Evolutionary conservation across 2,888 invertebrate genomes (phyloP).

Genomic region (Rambutsinella grinnellia): DNA sequence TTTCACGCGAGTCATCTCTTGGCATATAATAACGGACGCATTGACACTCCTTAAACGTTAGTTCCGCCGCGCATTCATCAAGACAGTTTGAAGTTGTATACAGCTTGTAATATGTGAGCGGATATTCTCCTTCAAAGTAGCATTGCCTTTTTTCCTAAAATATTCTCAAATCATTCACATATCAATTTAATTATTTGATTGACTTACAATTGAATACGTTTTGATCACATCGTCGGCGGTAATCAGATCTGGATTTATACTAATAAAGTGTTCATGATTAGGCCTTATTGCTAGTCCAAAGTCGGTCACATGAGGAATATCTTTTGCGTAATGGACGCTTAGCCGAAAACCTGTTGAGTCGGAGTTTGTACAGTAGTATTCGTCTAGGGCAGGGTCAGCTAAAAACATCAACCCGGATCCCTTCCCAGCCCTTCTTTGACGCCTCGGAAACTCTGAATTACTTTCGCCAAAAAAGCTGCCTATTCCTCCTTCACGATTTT

Average conservation of each 20-base stretch:
- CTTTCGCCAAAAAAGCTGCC: background rate
- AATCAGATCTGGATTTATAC: slow-evolving; percentile 42
- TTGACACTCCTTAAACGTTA: slow-evolving; percentile 38
- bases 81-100: slow-evolving; percentile 61
- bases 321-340: slow-evolving; percentile 46
- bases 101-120: slow-evolving; percentile 50
- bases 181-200: background rate
- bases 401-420: slow-evolving; percentile 52
- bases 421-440: slow-evolving; percentile 51
- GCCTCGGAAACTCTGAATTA: slow-evolving; percentile 31
- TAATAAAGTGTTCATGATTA: slow-evolving; percentile 49
- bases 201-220: slow-evolving; percentile 29
- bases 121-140: slow-evolving; percentile 54
- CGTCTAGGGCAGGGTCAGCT: slow-evolving; percentile 48
- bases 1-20: too few relatives aligned
- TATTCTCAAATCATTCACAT: background rate
- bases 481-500: slow-evolving; percentile 41
- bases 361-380: slow-evolving; percentile 62
- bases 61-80: slow-evolving; percentile 61
- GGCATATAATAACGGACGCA: slow-evolving; percentile 64
- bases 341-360: slow-evolving; percentile 58
- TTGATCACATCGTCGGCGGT: slow-evolving; percentile 43
- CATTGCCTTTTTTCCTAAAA: slow-evolving; percentile 58
- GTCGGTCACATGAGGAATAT: slow-evolving; percentile 58
- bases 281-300: slow-evolving; percentile 47